Conservation (phyloP, 2,888 invertebrate species). For the Noctua comes region DNA sequence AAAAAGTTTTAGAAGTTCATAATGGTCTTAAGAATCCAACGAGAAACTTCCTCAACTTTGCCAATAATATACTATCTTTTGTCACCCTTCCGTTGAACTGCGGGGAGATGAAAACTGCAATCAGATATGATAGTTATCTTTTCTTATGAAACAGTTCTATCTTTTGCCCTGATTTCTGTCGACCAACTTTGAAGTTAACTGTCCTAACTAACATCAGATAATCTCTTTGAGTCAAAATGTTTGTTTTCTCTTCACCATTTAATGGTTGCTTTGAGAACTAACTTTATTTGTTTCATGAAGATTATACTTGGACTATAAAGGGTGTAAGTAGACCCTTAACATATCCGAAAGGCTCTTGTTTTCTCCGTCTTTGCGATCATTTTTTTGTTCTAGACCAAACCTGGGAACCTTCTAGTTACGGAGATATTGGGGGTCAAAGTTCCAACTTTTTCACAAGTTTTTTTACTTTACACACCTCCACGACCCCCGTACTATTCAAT, state of each 20-base stretch:
- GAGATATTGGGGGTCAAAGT: too few species aligned
- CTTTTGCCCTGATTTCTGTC: neutral
- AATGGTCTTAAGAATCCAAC: neutral
- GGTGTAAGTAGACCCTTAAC: too few species aligned
- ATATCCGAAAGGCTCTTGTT: too few species aligned
- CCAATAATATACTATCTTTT: conserved; percentile 14
- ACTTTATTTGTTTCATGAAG: neutral
- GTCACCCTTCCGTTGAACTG: neutral
- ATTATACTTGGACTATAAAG: neutral
- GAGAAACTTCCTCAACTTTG: neutral
- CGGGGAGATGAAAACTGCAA: neutral
- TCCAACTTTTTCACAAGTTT: too few species aligned
- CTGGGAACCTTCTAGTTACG: too few species aligned
- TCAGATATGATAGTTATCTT: neutral
- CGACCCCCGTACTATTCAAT: too few species aligned
- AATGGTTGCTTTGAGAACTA: neutral
- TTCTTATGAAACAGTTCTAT: neutral
- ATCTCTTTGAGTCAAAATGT: neutral
- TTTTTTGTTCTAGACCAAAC: too few species aligned
- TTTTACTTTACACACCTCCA: too few species aligned
- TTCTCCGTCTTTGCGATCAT: too few species aligned
- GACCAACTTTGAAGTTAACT: neutral
- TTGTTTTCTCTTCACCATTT: neutral
- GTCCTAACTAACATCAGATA: neutral
- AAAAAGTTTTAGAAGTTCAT: neutral